Base-by-base conservation (phyloP, 2,113 vertebrate genomes). In the Lutjanus erythropterus region DNA sequence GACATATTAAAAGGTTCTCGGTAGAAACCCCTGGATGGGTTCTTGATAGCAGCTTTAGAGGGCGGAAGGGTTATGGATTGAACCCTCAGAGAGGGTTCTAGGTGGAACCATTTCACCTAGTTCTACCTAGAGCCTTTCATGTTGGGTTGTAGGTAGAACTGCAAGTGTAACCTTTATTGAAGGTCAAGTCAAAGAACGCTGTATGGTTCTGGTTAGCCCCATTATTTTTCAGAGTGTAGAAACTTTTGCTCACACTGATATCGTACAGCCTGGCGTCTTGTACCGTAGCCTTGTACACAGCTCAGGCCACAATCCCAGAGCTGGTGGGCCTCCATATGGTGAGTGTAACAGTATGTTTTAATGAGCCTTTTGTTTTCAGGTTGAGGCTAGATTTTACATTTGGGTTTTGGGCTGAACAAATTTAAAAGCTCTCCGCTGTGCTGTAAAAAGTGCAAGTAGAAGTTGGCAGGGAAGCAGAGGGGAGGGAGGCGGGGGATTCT, bases 311-410 rank as follows among this genome's bases (percentile, higher is more conserved):
- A 49, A 55, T 84, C 68, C 60, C 50, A 47, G 1, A 35, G 50
- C 79, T 84, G 75, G 46, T 58, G 35, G 65, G 35, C 77, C 53
- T 73, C 67, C 61, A 47, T 75, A 64, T 73, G 78, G 69, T 76
- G 53, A 83, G 75, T 56, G 53, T 47, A 82, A 80, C 61, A 5
- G 42, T 73, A 18, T 59, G 59, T 67, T 86, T 80, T 84, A 87
- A 86, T 82, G 59, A 77, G 76, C 47, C 75, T 74, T 66, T 80
- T n/a, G 16, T 78, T 84, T 86, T 73, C 59, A 53, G 27, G n/a
- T 70, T 70, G 55, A 65, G 61, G 71, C 46, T 19, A 53, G 23
- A 78, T 81, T 80, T 78, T 50, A 71, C 33, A 5, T 69, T 87
- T 73, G 62, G 66, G 23, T 83, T 90, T 81, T 69, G 56, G 37